Evolutionary conservation across 2,888 invertebrate species (phyloP).

Genomic region (Sericinus montela): DNA sequence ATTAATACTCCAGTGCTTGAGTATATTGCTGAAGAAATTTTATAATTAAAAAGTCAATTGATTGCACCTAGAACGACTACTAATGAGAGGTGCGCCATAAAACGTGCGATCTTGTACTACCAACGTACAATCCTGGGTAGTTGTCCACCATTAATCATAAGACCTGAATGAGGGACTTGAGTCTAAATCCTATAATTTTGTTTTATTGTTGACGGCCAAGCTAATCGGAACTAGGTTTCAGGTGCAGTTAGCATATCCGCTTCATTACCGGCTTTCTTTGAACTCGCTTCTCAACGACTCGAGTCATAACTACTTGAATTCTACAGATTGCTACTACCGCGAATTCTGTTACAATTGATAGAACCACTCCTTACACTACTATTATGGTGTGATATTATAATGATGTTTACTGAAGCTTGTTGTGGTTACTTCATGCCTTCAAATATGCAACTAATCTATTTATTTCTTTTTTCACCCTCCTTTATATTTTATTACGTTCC

Average conservation of each 20-base stretch:
- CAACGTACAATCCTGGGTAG: slow-evolving; percentile 54
- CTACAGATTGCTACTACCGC: slow-evolving; percentile 3
- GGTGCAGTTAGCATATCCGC: slow-evolving; percentile 50
- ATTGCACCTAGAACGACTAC: slow-evolving; percentile 54
- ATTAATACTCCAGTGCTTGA: no score
- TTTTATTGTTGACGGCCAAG: slow-evolving; percentile 59
- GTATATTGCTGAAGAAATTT: no score
- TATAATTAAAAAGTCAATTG: slow-evolving; percentile 39
- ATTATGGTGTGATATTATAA: slow-evolving; percentile 8
- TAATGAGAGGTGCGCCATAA: slow-evolving; percentile 51
- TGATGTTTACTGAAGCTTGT: slow-evolving; percentile 23
- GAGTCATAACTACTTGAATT: slow-evolving; percentile 5
- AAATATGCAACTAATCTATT: slow-evolving; percentile 58
- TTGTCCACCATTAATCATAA: slow-evolving; percentile 72
- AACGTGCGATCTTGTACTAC: slow-evolving; percentile 59
- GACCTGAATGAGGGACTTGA: slow-evolving; percentile 60
- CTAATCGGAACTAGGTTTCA: slow-evolving; percentile 67
- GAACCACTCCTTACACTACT: slow-evolving; percentile 11
- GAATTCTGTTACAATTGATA: slow-evolving; percentile 10
- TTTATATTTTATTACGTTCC: slow-evolving; percentile 49
- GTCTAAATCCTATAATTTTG: slow-evolving; percentile 70
- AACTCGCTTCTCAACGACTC: slow-evolving; percentile 24
- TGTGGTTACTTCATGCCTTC: slow-evolving; percentile 46
- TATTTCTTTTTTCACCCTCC: slow-evolving; percentile 59
- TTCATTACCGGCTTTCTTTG: slow-evolving; percentile 48